These are phyloP conservation scores for Octodon degus DNA, from an alignment of 2,113 vertebrate species.

Conservation along the genomic window DNA sequence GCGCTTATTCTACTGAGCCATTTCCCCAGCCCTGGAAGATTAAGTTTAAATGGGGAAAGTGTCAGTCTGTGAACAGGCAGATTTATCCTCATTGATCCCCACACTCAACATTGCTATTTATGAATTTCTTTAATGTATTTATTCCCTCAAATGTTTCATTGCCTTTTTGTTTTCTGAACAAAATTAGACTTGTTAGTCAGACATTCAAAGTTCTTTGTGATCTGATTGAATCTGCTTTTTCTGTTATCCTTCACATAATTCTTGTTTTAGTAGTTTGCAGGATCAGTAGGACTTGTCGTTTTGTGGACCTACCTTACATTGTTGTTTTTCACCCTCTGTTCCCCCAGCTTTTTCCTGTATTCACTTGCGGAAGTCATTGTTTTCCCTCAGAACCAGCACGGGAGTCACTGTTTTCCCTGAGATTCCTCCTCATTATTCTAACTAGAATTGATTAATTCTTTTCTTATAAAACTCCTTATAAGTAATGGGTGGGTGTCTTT, in stretches of 20 bases:
- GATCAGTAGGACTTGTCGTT: neutral
- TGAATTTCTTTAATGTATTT: constrained; percentile 11
- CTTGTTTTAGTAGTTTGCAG: constrained; percentile 36
- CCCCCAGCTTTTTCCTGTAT: neutral
- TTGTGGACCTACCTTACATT: neutral
- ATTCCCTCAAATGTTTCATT: neutral
- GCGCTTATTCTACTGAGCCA: no score
- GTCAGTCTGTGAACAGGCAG: neutral
- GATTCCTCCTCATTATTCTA: neutral
- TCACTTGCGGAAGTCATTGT: constrained; percentile 18
- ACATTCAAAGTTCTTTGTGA: neutral
- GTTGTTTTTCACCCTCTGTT: neutral
- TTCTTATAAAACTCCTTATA: neutral
- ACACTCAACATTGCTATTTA: neutral
- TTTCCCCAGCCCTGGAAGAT: neutral
- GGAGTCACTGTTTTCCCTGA: neutral
- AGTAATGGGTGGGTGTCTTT: neutral
- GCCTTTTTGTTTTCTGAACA: constrained; percentile 20
- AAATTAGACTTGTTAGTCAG: constrained; percentile 21
- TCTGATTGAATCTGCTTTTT: neutral
- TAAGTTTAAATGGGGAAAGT: neutral
- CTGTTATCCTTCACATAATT: neutral
- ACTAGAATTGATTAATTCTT: constrained; percentile 20
- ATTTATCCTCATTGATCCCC: neutral
- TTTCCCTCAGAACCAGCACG: neutral